Base-by-base conservation (phyloP, 1,140 invertebrate species). In the Drosophila orosa region DNA sequence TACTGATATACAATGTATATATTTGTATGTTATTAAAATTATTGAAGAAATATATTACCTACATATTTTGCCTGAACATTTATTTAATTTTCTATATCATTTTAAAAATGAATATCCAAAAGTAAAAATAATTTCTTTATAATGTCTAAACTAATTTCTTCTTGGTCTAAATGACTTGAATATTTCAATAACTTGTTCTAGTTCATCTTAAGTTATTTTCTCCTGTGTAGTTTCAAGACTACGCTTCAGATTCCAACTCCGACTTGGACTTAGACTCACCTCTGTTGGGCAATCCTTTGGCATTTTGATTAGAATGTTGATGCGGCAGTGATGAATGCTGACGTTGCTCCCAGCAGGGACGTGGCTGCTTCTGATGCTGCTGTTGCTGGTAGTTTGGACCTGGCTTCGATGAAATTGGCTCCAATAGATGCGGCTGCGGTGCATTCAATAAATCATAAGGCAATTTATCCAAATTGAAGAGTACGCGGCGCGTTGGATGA, bases 301-400 rank as follows among this genome's bases (percentile, higher is more conserved):
- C 90, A 91, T 91, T 91, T 91, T 91, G 90, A 91, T 91, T 91
- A 91, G 90, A 91, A 91, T 91, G 90, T 91, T 91, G 90, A 76
- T 89, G 83, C 83, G 86, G 90, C 85, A 90, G 81, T 91, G 90
- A 91, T 90, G 90, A 82, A 91, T 91, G 90, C 80, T 86, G 84
- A 67, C 80, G 85, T 68, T 91, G 71, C 71, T 74, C 71, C 71
- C 65, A 68, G 65, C 65, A 68, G 44, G 65, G 65, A 68, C 60
- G 78, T 76, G 48, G 69, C 39, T 83, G 69, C 7, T 80, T 67
- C 39, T 83, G 69, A 5, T 80, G 80, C 9, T 74, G 69, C 44
- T 90, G 84, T 45, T 80, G 78, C 40, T 80, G 74, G 65, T 72
- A 86, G 65, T 68, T 77, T 62, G 67, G 78, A 80, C 78, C 65